phyloP scores from a whole-genome alignment of 2,888 invertebrate species.

The Metalampra italica region DNA sequence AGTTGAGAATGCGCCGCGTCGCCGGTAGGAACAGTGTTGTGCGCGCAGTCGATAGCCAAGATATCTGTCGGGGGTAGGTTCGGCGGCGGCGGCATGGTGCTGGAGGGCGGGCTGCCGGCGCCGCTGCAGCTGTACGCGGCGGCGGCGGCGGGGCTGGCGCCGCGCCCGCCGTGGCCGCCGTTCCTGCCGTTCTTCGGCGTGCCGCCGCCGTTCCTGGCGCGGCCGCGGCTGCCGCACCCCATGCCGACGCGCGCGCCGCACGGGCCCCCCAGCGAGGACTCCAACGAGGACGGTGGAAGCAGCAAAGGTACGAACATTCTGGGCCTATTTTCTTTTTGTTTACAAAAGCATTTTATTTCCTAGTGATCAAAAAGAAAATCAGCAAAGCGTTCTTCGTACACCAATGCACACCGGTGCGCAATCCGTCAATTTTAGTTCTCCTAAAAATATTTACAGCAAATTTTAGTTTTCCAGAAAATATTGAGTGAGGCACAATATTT shows the following conservation, averaged over 20 bases:
- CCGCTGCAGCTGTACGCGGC: slow-evolving; percentile 84
- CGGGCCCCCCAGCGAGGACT: slow-evolving; percentile 76
- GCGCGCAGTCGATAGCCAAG: slow-evolving; percentile 45
- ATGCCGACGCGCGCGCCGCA: slow-evolving; percentile 63
- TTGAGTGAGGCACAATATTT: no score
- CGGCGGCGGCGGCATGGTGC: slow-evolving; percentile 75
- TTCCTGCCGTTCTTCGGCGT: slow-evolving; percentile 80
- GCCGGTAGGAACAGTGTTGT: slow-evolving; percentile 31
- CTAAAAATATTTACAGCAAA: no score
- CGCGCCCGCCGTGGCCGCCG: slow-evolving; percentile 80
- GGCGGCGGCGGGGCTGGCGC: slow-evolving; percentile 80
- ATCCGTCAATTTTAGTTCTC: no score
- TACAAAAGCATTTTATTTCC: neutral
- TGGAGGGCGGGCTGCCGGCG: slow-evolving; percentile 83
- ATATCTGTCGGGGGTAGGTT: slow-evolving; percentile 47
- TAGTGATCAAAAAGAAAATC: neutral
- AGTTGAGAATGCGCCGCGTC: slow-evolving; percentile 37
- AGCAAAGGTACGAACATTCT: slow-evolving; percentile 56
- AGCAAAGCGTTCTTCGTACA: no score
- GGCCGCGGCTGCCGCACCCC: slow-evolving; percentile 62
- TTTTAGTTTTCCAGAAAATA: no score
- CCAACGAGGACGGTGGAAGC: slow-evolving; percentile 75
- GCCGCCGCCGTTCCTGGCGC: slow-evolving; percentile 76
- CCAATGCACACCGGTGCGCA: no score
- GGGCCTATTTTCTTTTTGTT: neutral